These are phyloP conservation scores for Ceratothoa steindachneri DNA, from an alignment of 2,888 invertebrate species.

Conservation along the genomic window DNA sequence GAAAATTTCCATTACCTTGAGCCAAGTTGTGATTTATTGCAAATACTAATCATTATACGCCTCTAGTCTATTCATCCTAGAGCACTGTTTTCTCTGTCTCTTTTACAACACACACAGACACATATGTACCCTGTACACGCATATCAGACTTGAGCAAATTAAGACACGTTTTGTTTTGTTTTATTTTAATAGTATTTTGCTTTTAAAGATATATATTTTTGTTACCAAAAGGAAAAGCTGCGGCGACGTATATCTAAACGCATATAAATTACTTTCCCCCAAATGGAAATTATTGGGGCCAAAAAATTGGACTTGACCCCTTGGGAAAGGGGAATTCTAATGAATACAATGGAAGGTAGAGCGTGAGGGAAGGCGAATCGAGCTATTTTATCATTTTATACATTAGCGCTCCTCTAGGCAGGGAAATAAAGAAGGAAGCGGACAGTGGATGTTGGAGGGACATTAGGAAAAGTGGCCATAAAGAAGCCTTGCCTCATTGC, in stretches of 20 bases:
- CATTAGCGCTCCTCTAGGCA: neutral
- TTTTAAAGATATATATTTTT: too few species aligned
- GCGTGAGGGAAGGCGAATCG: constrained; percentile 2
- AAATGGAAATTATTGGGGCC: neutral
- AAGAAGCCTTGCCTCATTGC: neutral
- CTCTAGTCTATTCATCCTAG: too few species aligned
- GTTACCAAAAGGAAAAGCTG: too few species aligned
- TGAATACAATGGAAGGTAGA: constrained; percentile 7
- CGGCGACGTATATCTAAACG: neutral
- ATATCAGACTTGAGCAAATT: too few species aligned
- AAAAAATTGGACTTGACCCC: constrained; percentile 12
- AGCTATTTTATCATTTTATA: constrained; percentile 10
- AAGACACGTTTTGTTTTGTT: too few species aligned
- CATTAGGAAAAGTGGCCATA: neutral
- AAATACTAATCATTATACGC: too few species aligned
- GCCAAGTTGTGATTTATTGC: too few species aligned
- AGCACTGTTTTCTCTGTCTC: too few species aligned
- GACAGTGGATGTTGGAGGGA: neutral
- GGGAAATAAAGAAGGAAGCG: neutral
- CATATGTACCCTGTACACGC: too few species aligned
- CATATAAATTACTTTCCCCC: neutral
- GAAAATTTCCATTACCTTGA: neutral
- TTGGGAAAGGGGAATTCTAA: constrained; percentile 4
- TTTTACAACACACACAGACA: too few species aligned
- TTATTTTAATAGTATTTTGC: too few species aligned